phyloP scores from a whole-genome alignment of 2,113 vertebrate genomes.

The Heterotis niloticus region DNA sequence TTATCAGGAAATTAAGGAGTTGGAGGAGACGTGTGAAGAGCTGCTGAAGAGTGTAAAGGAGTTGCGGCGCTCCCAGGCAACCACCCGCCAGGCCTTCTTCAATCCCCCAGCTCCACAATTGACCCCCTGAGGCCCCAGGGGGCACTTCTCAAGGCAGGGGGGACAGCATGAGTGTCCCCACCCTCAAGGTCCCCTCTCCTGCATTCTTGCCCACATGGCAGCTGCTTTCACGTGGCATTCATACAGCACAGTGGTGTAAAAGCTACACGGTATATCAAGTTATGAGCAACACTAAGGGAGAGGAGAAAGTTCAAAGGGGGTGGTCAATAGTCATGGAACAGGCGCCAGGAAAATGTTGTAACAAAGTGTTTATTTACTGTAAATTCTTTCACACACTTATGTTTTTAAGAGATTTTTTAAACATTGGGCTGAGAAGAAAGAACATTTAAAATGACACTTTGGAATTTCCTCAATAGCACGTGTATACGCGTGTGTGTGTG shows the following conservation, averaged over 20 bases:
- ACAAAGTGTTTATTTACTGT: neutral
- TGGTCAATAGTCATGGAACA: neutral
- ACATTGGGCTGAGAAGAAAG: neutral
- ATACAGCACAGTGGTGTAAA: neutral
- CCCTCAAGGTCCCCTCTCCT: neutral
- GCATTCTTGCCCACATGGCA: neutral
- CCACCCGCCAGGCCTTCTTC: constrained; percentile 31
- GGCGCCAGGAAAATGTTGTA: neutral
- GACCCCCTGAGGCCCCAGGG: neutral
- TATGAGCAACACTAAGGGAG: neutral
- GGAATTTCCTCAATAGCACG: neutral
- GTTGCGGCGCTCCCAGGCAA: constrained; percentile 28
- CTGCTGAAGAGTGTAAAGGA: constrained; percentile 32
- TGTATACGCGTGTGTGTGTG: constrained; percentile 4
- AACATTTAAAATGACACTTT: neutral
- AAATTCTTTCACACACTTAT: neutral
- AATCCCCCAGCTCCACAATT: neutral
- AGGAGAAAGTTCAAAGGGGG: neutral
- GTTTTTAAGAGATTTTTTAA: neutral
- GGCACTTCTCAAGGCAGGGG: neutral
- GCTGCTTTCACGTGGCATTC: neutral
- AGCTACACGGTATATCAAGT: neutral
- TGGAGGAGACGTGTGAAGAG: constrained; percentile 31
- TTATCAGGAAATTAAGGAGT: constrained; percentile 34
- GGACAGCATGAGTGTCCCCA: neutral